Percentiles rank a stretch among this genome's conserved stretches.
These are phyloP conservation scores for Stomorhina lunata DNA, from an alignment of 2,888 invertebrate genomes.

Conservation along the genomic window DNA sequence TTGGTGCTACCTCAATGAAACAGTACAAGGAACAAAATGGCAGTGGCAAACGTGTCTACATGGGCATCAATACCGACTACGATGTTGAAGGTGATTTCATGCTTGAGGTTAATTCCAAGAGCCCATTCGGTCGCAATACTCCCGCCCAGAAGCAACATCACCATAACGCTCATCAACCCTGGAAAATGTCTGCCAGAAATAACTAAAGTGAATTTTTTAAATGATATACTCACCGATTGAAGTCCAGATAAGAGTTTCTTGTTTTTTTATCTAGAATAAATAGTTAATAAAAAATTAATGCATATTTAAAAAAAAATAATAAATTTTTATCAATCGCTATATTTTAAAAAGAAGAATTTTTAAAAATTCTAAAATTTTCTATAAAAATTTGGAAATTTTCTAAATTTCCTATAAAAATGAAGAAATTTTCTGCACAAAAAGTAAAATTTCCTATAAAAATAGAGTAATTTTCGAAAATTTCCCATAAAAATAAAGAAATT, in stretches of 20 bases:
- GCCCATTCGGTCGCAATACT: constrained; percentile 75
- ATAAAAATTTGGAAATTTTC: too few species aligned
- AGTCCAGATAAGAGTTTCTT: background rate
- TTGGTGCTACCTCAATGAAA: constrained; percentile 74
- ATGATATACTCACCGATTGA: background rate
- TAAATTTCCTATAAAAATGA: too few species aligned
- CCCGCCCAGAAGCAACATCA: constrained; percentile 72
- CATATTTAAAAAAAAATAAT: too few species aligned
- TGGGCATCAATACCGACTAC: constrained; percentile 75
- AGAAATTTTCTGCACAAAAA: too few species aligned
- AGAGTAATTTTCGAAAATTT: too few species aligned
- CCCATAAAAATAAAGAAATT: too few species aligned
- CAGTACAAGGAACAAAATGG: constrained; percentile 75
- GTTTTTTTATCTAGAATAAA: too few species aligned
- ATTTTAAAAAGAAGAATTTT: too few species aligned
- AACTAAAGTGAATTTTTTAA: background rate
- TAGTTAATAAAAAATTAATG: background rate
- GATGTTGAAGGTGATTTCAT: constrained; percentile 76
- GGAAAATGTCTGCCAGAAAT: background rate
- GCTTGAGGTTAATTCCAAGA: constrained; percentile 75
- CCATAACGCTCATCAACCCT: constrained; percentile 69
- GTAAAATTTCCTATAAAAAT: too few species aligned
- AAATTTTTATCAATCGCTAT: background rate
- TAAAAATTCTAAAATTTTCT: too few species aligned
- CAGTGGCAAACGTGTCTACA: constrained; percentile 74